These are phyloP conservation scores for Irena cyanogastra DNA, from an alignment of 2,113 vertebrate species.

Conservation along the genomic window DNA sequence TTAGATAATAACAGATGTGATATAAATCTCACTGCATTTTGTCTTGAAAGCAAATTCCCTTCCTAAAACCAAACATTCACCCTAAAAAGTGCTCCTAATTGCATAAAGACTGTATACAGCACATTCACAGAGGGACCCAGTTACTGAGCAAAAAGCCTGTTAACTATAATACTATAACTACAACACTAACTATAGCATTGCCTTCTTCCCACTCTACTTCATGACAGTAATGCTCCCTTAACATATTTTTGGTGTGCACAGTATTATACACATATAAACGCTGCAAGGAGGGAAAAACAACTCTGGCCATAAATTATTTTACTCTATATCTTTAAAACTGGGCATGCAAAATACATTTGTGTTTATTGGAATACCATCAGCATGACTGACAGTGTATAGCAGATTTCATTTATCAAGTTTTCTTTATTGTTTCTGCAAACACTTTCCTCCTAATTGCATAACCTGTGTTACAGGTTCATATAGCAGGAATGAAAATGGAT, in stretches of 20 bases:
- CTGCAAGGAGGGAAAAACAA: not conserved
- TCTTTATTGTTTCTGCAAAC: not conserved
- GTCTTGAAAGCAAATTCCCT: slow-evolving; percentile 5
- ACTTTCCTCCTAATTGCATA: slow-evolving; percentile 45
- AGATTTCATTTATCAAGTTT: not conserved
- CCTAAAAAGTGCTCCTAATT: slow-evolving; percentile 10
- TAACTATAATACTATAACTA: not conserved
- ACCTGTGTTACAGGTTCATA: not conserved
- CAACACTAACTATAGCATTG: not conserved
- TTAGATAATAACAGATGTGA: slow-evolving; percentile 13
- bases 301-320: not conserved
- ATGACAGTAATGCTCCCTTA: not conserved
- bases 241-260: not conserved
- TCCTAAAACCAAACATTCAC: not conserved
- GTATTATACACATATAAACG: not conserved
- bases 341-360: not conserved
- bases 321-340: not conserved
- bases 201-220: not conserved
- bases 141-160: not conserved
- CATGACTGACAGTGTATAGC: not conserved
- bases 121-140: not conserved
- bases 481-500: slow-evolving; percentile 33
- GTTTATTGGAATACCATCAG: not conserved
- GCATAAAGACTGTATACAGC: not conserved
- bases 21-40: slow-evolving; percentile 7